These are phyloP conservation scores for Grantiella picta DNA, from an alignment of 2,113 vertebrate species.

Conservation along the genomic window DNA sequence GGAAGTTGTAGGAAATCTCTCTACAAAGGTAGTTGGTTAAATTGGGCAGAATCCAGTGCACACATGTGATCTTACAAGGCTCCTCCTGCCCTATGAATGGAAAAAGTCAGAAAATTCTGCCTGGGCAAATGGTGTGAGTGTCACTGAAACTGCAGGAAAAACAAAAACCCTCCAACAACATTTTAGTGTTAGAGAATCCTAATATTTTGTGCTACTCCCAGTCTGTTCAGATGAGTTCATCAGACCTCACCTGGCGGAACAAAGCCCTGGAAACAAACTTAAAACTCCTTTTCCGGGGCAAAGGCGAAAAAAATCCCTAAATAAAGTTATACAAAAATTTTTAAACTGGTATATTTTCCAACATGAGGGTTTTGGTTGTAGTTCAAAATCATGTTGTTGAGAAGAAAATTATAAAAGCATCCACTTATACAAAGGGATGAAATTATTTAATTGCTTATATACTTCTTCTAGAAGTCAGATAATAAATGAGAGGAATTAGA, in stretches of 20 bases:
- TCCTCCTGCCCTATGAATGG: not conserved
- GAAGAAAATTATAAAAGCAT: slow-evolving; percentile 20
- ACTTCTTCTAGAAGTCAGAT: not conserved
- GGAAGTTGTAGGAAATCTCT: not conserved
- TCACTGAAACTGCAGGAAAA: too few species aligned
- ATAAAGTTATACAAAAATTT: too few species aligned
- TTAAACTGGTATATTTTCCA: too few species aligned
- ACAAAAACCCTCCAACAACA: too few species aligned
- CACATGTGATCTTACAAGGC: not conserved
- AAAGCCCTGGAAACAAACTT: too few species aligned
- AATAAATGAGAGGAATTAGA: not conserved
- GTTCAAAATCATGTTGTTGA: not conserved
- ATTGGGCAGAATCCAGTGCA: not conserved
- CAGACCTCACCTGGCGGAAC: too few species aligned
- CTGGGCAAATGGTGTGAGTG: not conserved
- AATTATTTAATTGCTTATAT: not conserved
- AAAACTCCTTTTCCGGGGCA: too few species aligned
- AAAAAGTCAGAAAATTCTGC: not conserved
- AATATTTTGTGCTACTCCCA: too few species aligned
- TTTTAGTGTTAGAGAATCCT: too few species aligned
- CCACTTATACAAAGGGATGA: not conserved
- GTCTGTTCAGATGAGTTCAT: too few species aligned
- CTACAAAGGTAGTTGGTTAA: not conserved
- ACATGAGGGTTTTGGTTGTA: not conserved
- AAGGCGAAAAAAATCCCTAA: too few species aligned